Conservation (phyloP, 2,797 vertebrate genomes). For the Leuciscus waleckii region DNA sequence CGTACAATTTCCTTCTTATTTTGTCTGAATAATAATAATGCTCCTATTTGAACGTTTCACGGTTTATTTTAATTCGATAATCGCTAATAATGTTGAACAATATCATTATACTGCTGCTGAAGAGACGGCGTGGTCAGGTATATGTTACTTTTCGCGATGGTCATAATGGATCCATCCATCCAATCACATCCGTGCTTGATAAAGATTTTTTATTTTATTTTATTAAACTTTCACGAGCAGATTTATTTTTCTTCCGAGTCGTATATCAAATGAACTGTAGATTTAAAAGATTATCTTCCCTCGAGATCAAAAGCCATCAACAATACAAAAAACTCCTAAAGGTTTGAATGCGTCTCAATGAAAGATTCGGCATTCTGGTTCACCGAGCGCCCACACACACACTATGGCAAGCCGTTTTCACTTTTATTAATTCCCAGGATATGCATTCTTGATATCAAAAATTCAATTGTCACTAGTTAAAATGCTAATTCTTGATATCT, state of each 20-base stretch:
- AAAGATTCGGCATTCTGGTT: background rate
- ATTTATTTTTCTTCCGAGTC: background rate
- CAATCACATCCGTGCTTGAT: background rate
- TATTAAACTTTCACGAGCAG: no score
- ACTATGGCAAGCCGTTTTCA: no score
- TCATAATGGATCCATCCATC: background rate
- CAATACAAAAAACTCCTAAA: background rate
- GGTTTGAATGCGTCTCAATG: background rate
- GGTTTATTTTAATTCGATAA: background rate
- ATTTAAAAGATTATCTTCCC: background rate
- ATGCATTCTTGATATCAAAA: no score
- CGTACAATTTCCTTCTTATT: background rate
- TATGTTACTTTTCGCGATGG: slow-evolving; percentile 1
- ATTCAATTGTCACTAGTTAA: no score
- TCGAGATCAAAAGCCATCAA: background rate
- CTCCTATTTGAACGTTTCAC: background rate
- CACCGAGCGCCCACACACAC: background rate
- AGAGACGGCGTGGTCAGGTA: no score
- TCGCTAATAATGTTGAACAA: background rate
- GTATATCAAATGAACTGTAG: background rate
- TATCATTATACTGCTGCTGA: background rate
- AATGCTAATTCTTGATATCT: no score
- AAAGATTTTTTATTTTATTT: background rate
- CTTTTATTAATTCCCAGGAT: no score
- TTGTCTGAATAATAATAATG: background rate